Percentiles rank a stretch among this genome's conserved stretches.
Conservation (phyloP, 2,888 invertebrate genomes). For the Chymomyza caudatula region DNA sequence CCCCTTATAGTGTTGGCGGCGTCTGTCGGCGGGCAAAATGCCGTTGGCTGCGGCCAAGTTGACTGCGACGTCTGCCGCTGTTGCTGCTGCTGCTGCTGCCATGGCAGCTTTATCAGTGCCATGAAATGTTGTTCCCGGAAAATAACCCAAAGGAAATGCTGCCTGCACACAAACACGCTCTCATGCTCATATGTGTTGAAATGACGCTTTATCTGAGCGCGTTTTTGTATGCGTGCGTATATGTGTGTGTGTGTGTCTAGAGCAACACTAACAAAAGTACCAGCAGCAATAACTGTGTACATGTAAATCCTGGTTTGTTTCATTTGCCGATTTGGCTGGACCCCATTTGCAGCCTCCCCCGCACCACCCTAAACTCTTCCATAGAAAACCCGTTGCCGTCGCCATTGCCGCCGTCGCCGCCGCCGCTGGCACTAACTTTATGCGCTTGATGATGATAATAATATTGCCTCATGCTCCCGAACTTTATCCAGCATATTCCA, state of each 20-base stretch:
- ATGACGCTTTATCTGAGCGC: slow-evolving; percentile 8
- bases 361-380: not conserved
- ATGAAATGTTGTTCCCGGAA: slow-evolving; percentile 73
- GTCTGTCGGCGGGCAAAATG: not conserved
- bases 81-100: slow-evolving; percentile 54
- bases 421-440: slow-evolving; percentile 68
- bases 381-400: slow-evolving; percentile 13
- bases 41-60: slow-evolving; percentile 5
- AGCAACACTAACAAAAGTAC: slow-evolving; percentile 20
- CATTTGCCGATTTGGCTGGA: slow-evolving; percentile 68
- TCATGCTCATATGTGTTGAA: not conserved
- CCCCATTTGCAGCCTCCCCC: slow-evolving; percentile 15
- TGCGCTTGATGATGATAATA: slow-evolving; percentile 70
- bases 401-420: slow-evolving; percentile 2
- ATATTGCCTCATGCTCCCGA: slow-evolving; percentile 59
- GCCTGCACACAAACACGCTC: slow-evolving; percentile 37
- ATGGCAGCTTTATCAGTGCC: slow-evolving; percentile 73
- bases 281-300: slow-evolving; percentile 70
- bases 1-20: slow-evolving; percentile 22
- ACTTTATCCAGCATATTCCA: slow-evolving; percentile 18
- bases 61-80: slow-evolving; percentile 10
- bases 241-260: slow-evolving; percentile 4
- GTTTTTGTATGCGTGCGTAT: slow-evolving; percentile 19
- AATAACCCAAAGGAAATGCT: slow-evolving; percentile 73
- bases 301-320: slow-evolving; percentile 73